Evolutionary conservation across 2,113 vertebrate species (phyloP).

Genomic region (Madoqua kirkii): DNA sequence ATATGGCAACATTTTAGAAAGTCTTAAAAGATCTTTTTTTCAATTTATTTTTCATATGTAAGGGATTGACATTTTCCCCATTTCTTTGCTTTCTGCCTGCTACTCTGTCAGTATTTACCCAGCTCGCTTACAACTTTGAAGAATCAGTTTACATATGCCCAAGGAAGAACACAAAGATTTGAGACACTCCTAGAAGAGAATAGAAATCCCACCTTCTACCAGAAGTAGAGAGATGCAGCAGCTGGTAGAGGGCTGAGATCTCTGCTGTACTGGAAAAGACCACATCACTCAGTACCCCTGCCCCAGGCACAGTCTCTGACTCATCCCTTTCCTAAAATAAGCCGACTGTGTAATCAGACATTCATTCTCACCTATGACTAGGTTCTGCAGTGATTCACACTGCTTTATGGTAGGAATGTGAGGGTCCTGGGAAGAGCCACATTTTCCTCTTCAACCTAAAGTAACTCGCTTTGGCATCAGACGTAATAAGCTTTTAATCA

Average conservation of each 20-base stretch:
- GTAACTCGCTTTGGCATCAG: background rate
- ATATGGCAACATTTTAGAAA: conserved; percentile 57
- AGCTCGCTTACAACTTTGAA: background rate
- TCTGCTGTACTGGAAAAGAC: background rate
- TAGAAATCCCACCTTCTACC: background rate
- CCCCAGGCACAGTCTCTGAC: too few relatives aligned
- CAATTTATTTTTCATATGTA: conserved; percentile 73
- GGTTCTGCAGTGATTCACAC: background rate
- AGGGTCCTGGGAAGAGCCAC: background rate
- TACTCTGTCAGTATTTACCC: conserved; percentile 58
- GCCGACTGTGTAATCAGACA: background rate
- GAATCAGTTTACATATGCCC: conserved; percentile 53
- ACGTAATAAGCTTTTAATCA: conserved; percentile 34
- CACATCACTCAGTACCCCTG: fast-evolving
- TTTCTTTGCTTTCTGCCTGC: conserved; percentile 64
- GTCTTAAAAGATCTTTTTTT: conserved; percentile 67
- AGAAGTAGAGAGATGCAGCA: background rate
- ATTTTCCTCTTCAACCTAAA: conserved; percentile 1
- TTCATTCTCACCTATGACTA: background rate
- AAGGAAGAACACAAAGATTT: conserved; percentile 27
- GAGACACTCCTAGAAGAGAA: background rate
- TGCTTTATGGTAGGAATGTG: background rate
- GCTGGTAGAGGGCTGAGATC: background rate
- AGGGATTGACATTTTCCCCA: conserved; percentile 70
- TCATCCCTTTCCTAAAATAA: background rate